Evolutionary conservation across 2,113 vertebrate genomes (phyloP), one percentile per base, ranked within the genome.

Genomic region (Zingel zingel): DNA sequence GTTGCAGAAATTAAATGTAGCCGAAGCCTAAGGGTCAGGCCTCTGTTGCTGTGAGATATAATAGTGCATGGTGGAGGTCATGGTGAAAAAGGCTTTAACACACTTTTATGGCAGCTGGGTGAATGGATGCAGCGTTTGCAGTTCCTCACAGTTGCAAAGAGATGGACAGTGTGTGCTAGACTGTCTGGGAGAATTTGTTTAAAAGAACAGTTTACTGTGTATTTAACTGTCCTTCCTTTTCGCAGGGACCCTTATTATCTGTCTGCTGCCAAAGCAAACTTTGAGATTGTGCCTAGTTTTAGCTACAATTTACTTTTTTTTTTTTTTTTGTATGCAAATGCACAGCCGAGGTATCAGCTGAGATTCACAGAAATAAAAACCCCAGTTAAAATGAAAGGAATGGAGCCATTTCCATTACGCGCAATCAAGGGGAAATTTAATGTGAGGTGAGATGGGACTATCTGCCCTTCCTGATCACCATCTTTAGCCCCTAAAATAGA

Each of bases 41-140:
- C 39, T 72, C 72, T 82, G 84, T 54, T 63, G 75, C 58, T n/a
- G 23, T 71, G 30, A 61, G 83, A 69, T 59, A 84, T 70, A 45
- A 50, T 1, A 16, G 64, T 74, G 76, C 45, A 67, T 45, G 36
- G 19, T 50, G 59, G 67, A 79, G 79, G 69, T 66, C 65, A 36
- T 56, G 61, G 76, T 74, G 68, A 33, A 11, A 86, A 84, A 68
- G 56, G 63, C 74, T 85, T 73, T 56, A 63, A 78, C 25, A 43
- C 18, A 1, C 25, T 3, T 58, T 81, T 73, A 61, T 64, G 66
- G 51, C 83, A 39, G 56, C 83, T 6, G 50, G 11, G 21, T 27
- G 73, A 65, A 59, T 39, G 64, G 9, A 23, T 45, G 47, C 50
- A 77, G 19, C 25, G 10, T 54, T 62, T 57, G 16, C 48, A 79